Evolutionary conservation across 2,113 vertebrate genomes (phyloP).

Genomic region (Benitochromis conjunctus): DNA sequence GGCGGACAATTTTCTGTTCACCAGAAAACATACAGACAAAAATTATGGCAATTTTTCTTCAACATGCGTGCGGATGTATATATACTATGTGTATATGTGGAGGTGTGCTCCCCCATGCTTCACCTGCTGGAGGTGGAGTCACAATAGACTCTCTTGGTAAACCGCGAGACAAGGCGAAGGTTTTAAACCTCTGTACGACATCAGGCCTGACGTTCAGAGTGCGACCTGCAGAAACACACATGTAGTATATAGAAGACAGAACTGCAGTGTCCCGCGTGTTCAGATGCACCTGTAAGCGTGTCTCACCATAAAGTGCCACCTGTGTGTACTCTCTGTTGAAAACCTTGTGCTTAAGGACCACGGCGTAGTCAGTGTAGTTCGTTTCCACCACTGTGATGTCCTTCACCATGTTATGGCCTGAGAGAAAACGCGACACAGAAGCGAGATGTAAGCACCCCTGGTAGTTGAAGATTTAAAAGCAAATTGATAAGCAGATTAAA

Average conservation of each 20-base stretch:
- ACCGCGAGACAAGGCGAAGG: conserved; percentile 50
- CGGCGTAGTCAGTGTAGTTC: conserved; percentile 73
- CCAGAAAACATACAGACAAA: neutral
- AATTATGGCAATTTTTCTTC: neutral
- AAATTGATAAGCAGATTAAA: neutral
- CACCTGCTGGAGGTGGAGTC: conserved; percentile 65
- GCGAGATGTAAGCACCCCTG: neutral
- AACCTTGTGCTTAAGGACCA: conserved; percentile 75
- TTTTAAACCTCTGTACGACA: conserved; percentile 65
- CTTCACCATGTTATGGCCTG: conserved; percentile 72
- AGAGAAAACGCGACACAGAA: neutral
- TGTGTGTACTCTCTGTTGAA: conserved; percentile 73
- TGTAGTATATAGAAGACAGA: neutral
- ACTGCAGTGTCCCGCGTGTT: neutral
- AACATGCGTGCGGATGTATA: neutral
- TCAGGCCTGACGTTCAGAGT: conserved; percentile 35
- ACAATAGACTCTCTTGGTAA: conserved; percentile 70
- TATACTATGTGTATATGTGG: neutral
- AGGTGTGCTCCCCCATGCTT: neutral
- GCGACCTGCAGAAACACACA: conserved; percentile 54
- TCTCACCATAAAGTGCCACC: conserved; percentile 74
- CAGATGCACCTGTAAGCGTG: neutral
- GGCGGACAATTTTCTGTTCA: conserved; percentile 59
- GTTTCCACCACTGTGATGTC: conserved; percentile 77
- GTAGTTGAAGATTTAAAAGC: neutral